Evolutionary conservation across 1,140 invertebrate species (phyloP), one percentile per base, ranked within the genome.

Genomic region (Aphaenogaster rudis): DNA sequence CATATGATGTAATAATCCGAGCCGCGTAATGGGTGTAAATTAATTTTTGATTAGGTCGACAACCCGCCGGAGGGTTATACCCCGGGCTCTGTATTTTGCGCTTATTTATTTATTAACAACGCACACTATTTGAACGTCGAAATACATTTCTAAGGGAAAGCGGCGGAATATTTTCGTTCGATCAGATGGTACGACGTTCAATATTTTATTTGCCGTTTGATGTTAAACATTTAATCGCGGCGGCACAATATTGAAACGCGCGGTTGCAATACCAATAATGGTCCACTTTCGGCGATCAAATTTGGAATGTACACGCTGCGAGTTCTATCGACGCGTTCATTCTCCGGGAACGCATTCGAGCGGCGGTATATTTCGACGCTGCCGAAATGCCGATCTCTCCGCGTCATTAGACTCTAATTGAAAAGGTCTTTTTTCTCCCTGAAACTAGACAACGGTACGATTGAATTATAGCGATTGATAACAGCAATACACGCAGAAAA

Each of bases 141-240:
- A 61, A 76, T 84, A 42, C 45, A 57, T 50, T 57, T 84, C 69
- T 48, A 63, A 84, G 54, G 69, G 80, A 63, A 36, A 76, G 42
- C 80, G 15, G n/a, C 69, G 42, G 67, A 33, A 84, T 76, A 84
- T 84, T 84, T 76, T 84, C 69, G 48, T 74, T 39, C 80, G 80
- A 57, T 84, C 80, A 84, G 69, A 57, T 50, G 45, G 54, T 61
- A 59, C 69, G 69, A 59, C 80, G 11, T 50, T 76, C 69, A 54
- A 84, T 76, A 84, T 76, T 84, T 84, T 84, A 84, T 84, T 84
- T 74, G 69, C 52, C 54, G 69, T 84, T 81, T 84, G 67, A 84
- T 33, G 80, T 84, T 84, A 84, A 84, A 84, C 69, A 84, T 84
- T 84, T 84, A 84, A 84, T 84, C 80, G 69, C 80, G 69, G 69